Percentiles rank a stretch among this genome's conserved stretches.
Evolutionary conservation across 2,888 invertebrate species (phyloP).

Genomic region (Heliconius hortense): DNA sequence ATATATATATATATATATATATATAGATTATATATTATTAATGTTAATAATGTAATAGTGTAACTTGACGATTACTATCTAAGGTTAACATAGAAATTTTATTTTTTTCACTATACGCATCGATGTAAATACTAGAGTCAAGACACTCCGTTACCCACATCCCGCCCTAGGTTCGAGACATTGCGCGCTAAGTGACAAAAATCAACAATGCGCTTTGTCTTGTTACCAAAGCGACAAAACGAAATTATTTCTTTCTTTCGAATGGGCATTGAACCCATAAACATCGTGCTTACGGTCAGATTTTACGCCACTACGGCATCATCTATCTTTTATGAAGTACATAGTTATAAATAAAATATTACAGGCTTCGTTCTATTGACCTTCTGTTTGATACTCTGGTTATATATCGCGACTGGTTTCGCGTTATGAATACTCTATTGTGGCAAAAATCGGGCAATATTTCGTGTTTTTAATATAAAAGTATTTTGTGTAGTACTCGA

Average conservation of each 20-base stretch:
- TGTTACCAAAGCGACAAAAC: neutral
- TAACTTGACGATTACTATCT: too few relatives aligned
- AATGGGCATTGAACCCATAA: neutral
- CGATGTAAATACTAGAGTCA: too few relatives aligned
- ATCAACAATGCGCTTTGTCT: neutral
- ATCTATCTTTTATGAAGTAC: neutral
- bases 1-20: too few relatives aligned
- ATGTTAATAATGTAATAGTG: too few relatives aligned
- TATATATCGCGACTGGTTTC: slow-evolving; percentile 6
- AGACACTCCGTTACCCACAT: neutral
- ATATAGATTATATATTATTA: too few relatives aligned
- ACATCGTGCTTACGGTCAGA: neutral
- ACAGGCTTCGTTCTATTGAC: neutral
- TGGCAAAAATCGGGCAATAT: slow-evolving; percentile 23
- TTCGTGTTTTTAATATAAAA: slow-evolving; percentile 34
- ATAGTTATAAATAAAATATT: slow-evolving; percentile 8
- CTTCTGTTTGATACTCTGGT: slow-evolving; percentile 11
- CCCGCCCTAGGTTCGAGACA: neutral
- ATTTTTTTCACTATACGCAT: too few relatives aligned
- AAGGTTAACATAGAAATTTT: too few relatives aligned
- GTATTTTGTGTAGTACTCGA: slow-evolving; percentile 28
- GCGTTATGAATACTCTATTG: slow-evolving; percentile 2
- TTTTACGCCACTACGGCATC: neutral
- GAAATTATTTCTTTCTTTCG: neutral
- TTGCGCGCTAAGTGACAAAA: too few relatives aligned